Evolutionary conservation across 2,113 vertebrate species (phyloP).

Genomic region (Scomber scombrus): DNA sequence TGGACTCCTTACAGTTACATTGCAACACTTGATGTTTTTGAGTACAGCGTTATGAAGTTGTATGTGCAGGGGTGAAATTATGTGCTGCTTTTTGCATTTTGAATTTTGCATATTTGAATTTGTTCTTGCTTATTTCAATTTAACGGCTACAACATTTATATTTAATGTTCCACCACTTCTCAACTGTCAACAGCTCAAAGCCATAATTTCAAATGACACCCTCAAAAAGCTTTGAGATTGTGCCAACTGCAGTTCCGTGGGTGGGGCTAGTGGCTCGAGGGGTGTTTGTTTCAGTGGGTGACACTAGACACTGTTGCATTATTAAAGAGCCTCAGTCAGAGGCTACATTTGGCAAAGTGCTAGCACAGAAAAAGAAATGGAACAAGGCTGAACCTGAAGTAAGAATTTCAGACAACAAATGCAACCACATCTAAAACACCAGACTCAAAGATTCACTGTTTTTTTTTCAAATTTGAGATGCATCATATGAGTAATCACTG

Average conservation of each 20-base stretch:
- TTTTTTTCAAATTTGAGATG: neutral
- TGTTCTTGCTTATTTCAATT: neutral
- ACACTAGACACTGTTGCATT: constrained; percentile 67
- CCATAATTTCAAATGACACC: constrained; percentile 42
- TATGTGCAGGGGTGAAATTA: neutral
- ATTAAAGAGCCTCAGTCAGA: constrained; percentile 55
- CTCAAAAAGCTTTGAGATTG: constrained; percentile 58
- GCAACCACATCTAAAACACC: neutral
- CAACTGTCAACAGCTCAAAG: constrained; percentile 28
- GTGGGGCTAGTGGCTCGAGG: constrained; percentile 54
- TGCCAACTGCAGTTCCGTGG: constrained; percentile 59
- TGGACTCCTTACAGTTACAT: neutral
- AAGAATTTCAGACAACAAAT: constrained; percentile 12
- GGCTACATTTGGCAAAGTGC: constrained; percentile 41
- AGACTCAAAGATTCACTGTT: neutral
- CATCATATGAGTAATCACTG: neutral
- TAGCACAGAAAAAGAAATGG: constrained; percentile 31
- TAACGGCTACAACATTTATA: constrained; percentile 23
- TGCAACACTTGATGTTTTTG: neutral
- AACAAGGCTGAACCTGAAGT: constrained; percentile 35
- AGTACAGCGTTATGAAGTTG: neutral
- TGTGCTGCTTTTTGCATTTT: neutral
- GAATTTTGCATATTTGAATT: neutral
- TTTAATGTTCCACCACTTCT: constrained; percentile 18
- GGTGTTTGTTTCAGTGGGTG: constrained; percentile 68